Conservation (phyloP, 2,113 vertebrate species). For the Bettongia penicillata region DNA sequence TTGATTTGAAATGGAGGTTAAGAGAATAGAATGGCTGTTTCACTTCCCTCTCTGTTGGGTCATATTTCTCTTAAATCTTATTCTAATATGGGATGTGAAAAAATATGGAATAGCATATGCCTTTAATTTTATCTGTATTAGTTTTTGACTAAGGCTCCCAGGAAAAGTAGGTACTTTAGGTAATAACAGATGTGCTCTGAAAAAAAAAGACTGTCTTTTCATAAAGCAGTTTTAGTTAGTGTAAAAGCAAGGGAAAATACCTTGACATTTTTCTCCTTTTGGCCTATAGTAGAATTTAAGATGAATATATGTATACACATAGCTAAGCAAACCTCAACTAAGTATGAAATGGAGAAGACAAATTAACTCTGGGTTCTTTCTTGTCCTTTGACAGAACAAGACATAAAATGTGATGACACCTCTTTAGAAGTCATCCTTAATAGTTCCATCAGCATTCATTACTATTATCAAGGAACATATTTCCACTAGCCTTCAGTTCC, state of each 20-base stretch:
- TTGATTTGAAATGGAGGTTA: neutral
- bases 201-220: neutral
- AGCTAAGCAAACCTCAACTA: conserved; percentile 54
- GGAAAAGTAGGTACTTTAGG: conserved; percentile 16
- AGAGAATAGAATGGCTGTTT: neutral
- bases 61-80: neutral
- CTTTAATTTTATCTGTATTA: conserved; percentile 33
- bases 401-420: conserved; percentile 27
- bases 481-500: neutral
- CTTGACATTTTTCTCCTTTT: neutral
- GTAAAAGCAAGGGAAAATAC: neutral
- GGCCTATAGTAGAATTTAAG: neutral
- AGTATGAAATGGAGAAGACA: conserved; percentile 19
- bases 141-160: neutral
- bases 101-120: conserved; percentile 11
- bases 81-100: neutral
- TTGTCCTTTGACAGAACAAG: conserved; percentile 40
- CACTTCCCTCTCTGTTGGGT: neutral
- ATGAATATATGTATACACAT: neutral
- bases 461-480: neutral
- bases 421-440: neutral
- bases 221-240: neutral
- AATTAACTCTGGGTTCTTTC: neutral
- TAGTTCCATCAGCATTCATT: neutral
- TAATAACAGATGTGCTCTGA: neutral